Conservation (phyloP, 2,797 vertebrate species). For the Scleropages formosus region DNA sequence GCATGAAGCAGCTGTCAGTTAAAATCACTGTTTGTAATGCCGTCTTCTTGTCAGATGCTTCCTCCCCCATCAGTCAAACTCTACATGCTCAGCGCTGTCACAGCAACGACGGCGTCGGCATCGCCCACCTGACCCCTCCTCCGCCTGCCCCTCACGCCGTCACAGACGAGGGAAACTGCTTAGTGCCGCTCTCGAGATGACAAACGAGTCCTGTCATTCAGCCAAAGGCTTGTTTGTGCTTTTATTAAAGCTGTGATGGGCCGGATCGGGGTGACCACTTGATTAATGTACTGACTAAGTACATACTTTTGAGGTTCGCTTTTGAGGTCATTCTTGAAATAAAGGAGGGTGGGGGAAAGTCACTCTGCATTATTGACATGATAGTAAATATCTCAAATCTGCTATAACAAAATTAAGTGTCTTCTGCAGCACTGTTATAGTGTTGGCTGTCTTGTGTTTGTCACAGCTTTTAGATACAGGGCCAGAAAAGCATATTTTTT, state of each 20-base stretch:
- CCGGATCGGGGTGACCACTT: slow-evolving; percentile 29
- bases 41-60: slow-evolving; percentile 15
- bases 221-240: slow-evolving; percentile 61
- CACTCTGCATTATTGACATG: slow-evolving; percentile 15
- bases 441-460: not conserved
- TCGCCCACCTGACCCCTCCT: slow-evolving; percentile 11
- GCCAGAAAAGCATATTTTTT: not conserved
- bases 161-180: slow-evolving; percentile 39
- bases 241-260: slow-evolving; percentile 58
- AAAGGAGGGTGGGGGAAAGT: slow-evolving; percentile 2
- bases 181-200: slow-evolving; percentile 47
- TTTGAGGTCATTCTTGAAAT: slow-evolving; percentile 29
- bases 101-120: slow-evolving; percentile 31
- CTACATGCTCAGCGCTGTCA: slow-evolving; percentile 29
- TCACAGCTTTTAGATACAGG: not conserved
- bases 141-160: slow-evolving; percentile 41
- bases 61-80: slow-evolving; percentile 31
- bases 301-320: slow-evolving; percentile 13
- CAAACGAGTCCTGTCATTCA: slow-evolving; percentile 60
- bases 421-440: not conserved
- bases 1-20: slow-evolving; percentile 17
- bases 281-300: slow-evolving; percentile 39
- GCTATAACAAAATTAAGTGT: not conserved
- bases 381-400: not conserved
- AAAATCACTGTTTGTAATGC: slow-evolving; percentile 26